These are phyloP conservation scores for Microcebus ravelobensis DNA, from an alignment of 2,113 vertebrate genomes.

Conservation along the genomic window DNA sequence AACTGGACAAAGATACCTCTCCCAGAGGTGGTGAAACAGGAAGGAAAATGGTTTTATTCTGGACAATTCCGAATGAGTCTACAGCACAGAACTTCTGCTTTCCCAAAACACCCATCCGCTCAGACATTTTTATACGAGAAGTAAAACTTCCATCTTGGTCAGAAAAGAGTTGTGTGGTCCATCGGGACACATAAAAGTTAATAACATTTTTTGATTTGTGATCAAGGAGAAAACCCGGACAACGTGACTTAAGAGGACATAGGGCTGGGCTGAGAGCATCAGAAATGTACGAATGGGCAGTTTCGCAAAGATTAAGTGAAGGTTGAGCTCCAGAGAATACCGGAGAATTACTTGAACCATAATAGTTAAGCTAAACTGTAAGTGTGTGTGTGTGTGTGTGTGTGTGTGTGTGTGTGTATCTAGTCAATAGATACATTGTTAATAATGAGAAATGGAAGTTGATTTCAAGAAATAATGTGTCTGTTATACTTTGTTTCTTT, in stretches of 20 bases:
- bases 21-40: not conserved
- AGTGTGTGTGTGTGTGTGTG: no score
- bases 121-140: no score
- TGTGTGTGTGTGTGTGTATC: no score
- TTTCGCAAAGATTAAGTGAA: not conserved
- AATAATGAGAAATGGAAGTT: not conserved
- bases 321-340: not conserved
- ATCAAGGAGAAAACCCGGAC: no score
- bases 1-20: not conserved
- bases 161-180: not conserved
- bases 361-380: not conserved
- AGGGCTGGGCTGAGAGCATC: not conserved
- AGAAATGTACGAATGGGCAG: not conserved
- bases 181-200: no score
- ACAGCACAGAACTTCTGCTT: not conserved
- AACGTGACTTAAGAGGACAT: not conserved
- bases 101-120: not conserved
- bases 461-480: not conserved
- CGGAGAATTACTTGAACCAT: not conserved
- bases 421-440: not conserved
- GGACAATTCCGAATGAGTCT: not conserved
- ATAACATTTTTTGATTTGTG: not conserved
- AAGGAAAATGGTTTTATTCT: no score
- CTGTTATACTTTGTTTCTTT: no score
- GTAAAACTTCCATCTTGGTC: not conserved